Evolutionary conservation across 2,888 invertebrate genomes (phyloP).

Genomic region (Muscina levida): DNA sequence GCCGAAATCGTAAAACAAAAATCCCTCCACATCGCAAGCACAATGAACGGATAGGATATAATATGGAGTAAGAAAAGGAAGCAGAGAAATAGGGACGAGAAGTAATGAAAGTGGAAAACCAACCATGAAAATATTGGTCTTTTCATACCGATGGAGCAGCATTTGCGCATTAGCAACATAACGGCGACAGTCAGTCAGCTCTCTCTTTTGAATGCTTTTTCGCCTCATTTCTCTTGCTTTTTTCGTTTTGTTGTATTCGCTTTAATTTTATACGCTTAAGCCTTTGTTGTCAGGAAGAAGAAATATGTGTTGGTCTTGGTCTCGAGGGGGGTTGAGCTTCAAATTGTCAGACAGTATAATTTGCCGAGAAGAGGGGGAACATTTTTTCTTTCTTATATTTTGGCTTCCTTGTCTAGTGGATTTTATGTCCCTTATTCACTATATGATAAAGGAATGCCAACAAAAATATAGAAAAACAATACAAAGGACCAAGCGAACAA

Average conservation of each 20-base stretch:
- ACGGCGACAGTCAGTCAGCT: no score
- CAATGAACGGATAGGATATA: not conserved
- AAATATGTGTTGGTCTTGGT: not conserved
- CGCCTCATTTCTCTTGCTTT: not conserved
- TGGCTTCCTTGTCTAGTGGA: no score
- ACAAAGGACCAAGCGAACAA: not conserved
- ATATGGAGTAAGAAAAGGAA: conserved; percentile 14
- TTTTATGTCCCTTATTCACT: no score
- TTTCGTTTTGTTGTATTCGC: not conserved
- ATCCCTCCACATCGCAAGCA: conserved; percentile 32
- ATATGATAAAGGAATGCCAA: no score
- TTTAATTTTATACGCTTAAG: conserved; percentile 17
- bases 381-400: conserved; percentile 13
- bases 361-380: no score
- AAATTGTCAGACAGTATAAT: conserved; percentile 46
- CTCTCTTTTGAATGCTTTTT: not conserved
- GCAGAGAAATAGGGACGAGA: not conserved
- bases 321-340: not conserved
- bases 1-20: conserved; percentile 19
- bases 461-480: no score
- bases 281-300: conserved; percentile 6
- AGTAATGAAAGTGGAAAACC: no score
- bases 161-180: conserved; percentile 37
- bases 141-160: conserved; percentile 23
- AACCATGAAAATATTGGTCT: conserved; percentile 20